Evolutionary conservation across 1,140 invertebrate genomes (phyloP), one percentile per base, ranked within the genome.

Genomic region (Atta colombica): DNA sequence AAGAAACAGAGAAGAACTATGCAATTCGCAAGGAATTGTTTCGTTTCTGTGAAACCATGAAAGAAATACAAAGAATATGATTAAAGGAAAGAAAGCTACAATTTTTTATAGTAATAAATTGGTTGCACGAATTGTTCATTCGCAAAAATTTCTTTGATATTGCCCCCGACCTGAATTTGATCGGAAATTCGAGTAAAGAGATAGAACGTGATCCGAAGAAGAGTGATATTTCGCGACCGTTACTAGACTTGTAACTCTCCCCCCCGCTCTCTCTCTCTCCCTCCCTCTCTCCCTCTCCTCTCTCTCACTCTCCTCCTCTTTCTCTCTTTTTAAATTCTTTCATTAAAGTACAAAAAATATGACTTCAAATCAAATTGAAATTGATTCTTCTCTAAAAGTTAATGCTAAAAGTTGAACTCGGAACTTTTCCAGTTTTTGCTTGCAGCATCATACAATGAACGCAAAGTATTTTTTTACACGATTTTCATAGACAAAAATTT

Each of bases 281-380:
- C 61, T 39, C 61, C 58, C 49, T 58, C 65, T 28, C 51, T 25
- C 55, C 49, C 14, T 51, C 63, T 51, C 45, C 61, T 69, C 63
- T 69, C 77, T 69, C 49, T 51, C 69, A 61, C 74, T 66, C 18
- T 65, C 74, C 35, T 16, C 53, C 77, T 78, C 61, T 65, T 1
- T 80, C 31, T 80, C 61, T 55, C 61, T 25, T 25, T 82, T 6
- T 28, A 49, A 49, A 16, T 74, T 84, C 18, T 61, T 61, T 74
- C 31, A 74, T 12, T 55, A 74, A 14, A 18, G 25, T 35, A n/a
- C 14, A 21, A 55, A 49, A 49, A 49, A 74, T n/a, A 49, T 31
- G 28, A 82, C 39, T 61, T 25, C 12, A 35, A 71, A 74, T 74
- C 51, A 12, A 66, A 66, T 71, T 31, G 16, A 49, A 69, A 74